Conservation (phyloP, 2,888 invertebrate genomes). For the Zygothrica quintamaculata region DNA sequence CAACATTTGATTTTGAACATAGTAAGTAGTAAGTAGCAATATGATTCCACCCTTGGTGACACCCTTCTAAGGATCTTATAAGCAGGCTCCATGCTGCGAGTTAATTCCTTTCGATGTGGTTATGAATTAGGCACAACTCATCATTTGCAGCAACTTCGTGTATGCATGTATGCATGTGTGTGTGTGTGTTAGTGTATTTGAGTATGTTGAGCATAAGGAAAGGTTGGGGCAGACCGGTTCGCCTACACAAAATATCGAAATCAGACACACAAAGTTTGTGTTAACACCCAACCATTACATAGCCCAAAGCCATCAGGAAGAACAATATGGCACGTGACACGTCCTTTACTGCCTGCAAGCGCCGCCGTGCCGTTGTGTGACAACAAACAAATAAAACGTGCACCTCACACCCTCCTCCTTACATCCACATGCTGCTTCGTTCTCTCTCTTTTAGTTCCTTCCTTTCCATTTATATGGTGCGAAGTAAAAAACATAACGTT, state of each 20-base stretch:
- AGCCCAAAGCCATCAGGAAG: slow-evolving; percentile 59
- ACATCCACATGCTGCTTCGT: neutral
- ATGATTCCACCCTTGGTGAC: slow-evolving; percentile 40
- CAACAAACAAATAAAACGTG: slow-evolving; percentile 74
- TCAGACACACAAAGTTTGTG: slow-evolving; percentile 74
- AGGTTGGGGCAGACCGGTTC: slow-evolving; percentile 48
- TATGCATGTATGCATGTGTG: slow-evolving; percentile 17
- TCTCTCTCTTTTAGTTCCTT: slow-evolving; percentile 2
- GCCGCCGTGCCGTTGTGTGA: slow-evolving; percentile 51
- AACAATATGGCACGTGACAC: slow-evolving; percentile 81
- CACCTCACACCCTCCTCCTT: slow-evolving; percentile 35
- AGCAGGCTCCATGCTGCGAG: slow-evolving; percentile 70
- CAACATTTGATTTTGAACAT: slow-evolving; percentile 67
- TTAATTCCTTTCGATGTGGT: slow-evolving; percentile 83
- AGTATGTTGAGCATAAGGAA: slow-evolving; percentile 14
- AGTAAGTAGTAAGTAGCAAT: slow-evolving; percentile 12
- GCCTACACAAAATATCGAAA: slow-evolving; percentile 49
- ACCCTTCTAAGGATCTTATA: slow-evolving; percentile 30
- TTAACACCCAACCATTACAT: slow-evolving; percentile 67
- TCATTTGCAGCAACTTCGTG: slow-evolving; percentile 81
- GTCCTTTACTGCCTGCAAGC: slow-evolving; percentile 60
- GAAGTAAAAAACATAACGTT: slow-evolving; percentile 37
- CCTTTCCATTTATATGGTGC: slow-evolving; percentile 27
- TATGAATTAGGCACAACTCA: slow-evolving; percentile 83
- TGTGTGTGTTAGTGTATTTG: neutral